Evolutionary conservation across 2,888 invertebrate genomes (phyloP).

Genomic region (Meghimatium bilineatum): DNA sequence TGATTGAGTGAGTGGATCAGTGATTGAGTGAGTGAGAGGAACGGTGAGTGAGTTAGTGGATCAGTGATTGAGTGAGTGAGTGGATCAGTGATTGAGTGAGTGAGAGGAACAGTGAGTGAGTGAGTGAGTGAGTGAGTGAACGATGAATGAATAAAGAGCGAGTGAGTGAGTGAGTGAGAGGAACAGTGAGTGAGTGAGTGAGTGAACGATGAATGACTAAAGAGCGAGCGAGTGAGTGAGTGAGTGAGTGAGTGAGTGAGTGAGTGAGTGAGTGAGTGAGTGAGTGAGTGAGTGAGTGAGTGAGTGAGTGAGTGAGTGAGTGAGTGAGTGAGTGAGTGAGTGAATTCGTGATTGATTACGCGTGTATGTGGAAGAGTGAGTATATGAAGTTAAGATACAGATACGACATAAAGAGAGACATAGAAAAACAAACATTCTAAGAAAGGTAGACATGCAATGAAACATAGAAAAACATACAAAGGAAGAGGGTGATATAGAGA

Average conservation of each 20-base stretch:
- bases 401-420: too few species aligned
- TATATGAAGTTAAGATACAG: too few species aligned
- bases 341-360: not conserved
- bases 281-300: not conserved
- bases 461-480: too few species aligned
- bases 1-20: not conserved
- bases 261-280: not conserved
- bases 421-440: too few species aligned
- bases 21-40: too few species aligned
- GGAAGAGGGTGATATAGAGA: too few species aligned
- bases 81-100: not conserved
- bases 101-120: not conserved
- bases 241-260: not conserved
- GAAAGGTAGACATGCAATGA: too few species aligned
- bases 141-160: not conserved
- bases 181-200: not conserved
- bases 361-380: too few species aligned
- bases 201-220: not conserved
- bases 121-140: not conserved
- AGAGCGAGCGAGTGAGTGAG: not conserved
- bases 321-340: not conserved
- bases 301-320: not conserved
- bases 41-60: too few species aligned
- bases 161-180: not conserved
- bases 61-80: not conserved